Base-by-base conservation (phyloP, 2,888 invertebrate species). In the Drosophila meridionalis region DNA sequence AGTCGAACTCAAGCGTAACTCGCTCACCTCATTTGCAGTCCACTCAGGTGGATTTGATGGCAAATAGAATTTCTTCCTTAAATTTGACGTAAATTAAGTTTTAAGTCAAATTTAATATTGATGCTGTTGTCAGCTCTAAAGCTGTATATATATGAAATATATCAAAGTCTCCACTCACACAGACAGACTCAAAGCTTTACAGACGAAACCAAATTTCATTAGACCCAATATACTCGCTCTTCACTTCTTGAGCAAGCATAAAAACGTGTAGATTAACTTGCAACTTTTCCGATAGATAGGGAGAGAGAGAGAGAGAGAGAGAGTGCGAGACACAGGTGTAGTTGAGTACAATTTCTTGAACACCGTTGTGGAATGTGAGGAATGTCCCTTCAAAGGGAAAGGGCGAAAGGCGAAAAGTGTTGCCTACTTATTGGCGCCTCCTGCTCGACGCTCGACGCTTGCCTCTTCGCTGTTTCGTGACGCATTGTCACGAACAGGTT, bases 401-500 rank as follows among this genome's bases (percentile, higher is more conserved):
- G 50, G n/a, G 48, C 14, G 11, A 7, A 32, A 9, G 8, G 9
- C 2, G 40, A 57, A 66, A 73, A 78, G 56, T 65, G 69, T 80
- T 87, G 87, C 73, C 87, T 83, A 70, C 85, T 82, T 89, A 75
- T 87, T 69, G 64, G 74, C 68, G 70, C 59, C 63, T 40, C 53
- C 50, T 32, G 30, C 26, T n/a, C 2, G 56, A 8, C 42, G 56
- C 30, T 28, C 56, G 56, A 8, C 42, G 56, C 30, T 28, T 40
- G 26, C 14, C 55, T 14, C 20, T 53, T 53, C 53, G 34, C 26
- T 36, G 53, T 53, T 53, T 53, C 50, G 53, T 64, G 62, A 72
- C 76, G 69, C 72, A 72, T 61, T 87, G 87, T 89, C 80, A 68
- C 76, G 82, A 73, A 71, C 83, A 88, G 78, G 86, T 82, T 89